These are phyloP conservation scores for Liodrosophila aerea DNA, from an alignment of 2,888 invertebrate genomes.

Conservation along the genomic window DNA sequence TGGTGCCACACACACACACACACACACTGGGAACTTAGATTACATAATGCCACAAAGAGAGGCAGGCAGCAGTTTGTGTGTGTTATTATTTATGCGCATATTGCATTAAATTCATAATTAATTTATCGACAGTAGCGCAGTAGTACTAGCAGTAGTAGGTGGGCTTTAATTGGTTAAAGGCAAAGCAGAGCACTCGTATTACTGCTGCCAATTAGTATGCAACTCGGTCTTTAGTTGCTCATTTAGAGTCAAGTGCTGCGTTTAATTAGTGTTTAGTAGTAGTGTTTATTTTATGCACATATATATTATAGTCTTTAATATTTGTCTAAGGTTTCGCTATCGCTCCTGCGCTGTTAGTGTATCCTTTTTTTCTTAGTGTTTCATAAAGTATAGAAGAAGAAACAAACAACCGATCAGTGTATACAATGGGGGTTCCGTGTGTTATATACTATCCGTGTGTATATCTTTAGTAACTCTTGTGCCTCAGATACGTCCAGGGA, in stretches of 20 bases:
- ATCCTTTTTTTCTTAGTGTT: too few relatives aligned
- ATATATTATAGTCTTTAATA: too few relatives aligned
- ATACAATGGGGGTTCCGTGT: constrained; percentile 21
- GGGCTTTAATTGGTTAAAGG: constrained; percentile 14
- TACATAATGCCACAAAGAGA: neutral
- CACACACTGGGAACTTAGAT: neutral
- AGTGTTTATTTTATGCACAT: too few relatives aligned
- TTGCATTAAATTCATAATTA: constrained; percentile 56
- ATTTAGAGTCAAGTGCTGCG: too few relatives aligned
- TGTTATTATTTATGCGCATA: constrained; percentile 60
- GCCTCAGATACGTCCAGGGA: constrained; percentile 87
- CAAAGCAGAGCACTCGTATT: too few relatives aligned
- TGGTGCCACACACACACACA: neutral
- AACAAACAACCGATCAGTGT: constrained; percentile 44
- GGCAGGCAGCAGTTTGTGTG: constrained; percentile 2
- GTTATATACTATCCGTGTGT: constrained; percentile 54
- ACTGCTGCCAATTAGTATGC: too few relatives aligned
- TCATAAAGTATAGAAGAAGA: constrained; percentile 21
- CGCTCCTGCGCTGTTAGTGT: too few relatives aligned
- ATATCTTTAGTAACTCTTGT: constrained; percentile 1
- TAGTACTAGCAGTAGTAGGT: neutral
- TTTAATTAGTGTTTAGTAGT: neutral
- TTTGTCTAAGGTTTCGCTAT: too few relatives aligned
- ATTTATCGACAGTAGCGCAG: constrained; percentile 42
- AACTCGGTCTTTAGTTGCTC: too few relatives aligned